phyloP scores from a whole-genome alignment of 2,888 invertebrate genomes.

The Eupeodes luniger region DNA sequence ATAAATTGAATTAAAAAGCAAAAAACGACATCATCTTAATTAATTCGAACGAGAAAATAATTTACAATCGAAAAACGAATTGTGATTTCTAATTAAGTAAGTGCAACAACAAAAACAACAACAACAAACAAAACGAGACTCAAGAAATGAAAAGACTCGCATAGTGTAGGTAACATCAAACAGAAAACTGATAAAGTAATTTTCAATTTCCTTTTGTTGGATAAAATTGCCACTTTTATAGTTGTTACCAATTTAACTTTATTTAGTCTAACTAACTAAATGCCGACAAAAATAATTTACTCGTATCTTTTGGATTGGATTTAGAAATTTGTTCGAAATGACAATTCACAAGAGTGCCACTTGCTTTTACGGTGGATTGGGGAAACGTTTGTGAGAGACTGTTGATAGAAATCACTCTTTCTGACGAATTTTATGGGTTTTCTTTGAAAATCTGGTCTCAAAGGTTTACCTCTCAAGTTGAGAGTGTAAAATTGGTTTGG shows the following conservation, averaged over 20 bases:
- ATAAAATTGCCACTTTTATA: neutral
- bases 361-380: neutral
- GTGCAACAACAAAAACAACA: conserved; percentile 42
- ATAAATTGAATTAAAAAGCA: conserved; percentile 23
- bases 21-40: conserved; percentile 60
- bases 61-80: conserved; percentile 66
- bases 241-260: neutral
- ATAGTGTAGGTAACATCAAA: conserved; percentile 17
- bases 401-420: conserved; percentile 3
- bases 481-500: too few species aligned
- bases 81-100: conserved; percentile 69
- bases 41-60: conserved; percentile 71
- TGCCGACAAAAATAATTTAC: conserved; percentile 1
- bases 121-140: neutral
- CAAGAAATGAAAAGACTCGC: neutral
- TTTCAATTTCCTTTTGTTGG: conserved; percentile 52
- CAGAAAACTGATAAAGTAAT: conserved; percentile 39
- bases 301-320: neutral
- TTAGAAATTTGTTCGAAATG: conserved; percentile 15
- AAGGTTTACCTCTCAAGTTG: too few species aligned
- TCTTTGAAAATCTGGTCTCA: too few species aligned
- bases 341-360: conserved; percentile 7
- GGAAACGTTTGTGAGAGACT: neutral
- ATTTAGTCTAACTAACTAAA: too few species aligned
- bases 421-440: neutral